Evolutionary conservation across 1,140 invertebrate genomes (phyloP), one percentile per base, ranked within the genome.

Genomic region (Drosophila paulistorum): DNA sequence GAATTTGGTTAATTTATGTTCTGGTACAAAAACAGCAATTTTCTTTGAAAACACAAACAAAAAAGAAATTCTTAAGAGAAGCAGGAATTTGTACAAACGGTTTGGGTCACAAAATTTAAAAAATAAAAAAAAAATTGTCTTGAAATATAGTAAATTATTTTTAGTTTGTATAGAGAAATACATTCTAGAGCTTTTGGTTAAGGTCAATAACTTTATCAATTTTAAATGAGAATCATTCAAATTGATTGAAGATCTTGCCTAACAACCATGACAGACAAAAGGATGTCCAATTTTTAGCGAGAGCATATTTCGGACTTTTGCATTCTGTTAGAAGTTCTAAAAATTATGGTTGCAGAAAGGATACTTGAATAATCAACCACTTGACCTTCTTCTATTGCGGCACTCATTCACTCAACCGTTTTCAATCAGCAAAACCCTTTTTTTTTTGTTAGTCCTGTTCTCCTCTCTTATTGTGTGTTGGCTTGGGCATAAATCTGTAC

Each of bases 361-460:
- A 14, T 11, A 51, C 45, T 51, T 23, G 17, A 51, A 51, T 51
- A 51, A 51, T 51, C 45, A 51, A 23, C 45, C 45, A 51, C 45
- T 51, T 23, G 45, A 51, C 45, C 45, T 51, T 51, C 45, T 51
- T 23, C 45, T 51, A 51, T 51, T 51, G 45, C 45, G 17, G 45
- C 45, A 51, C 45, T 51, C 45, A 51, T 51, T 51, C 45, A 51
- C 45, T 51, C 45, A 51, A 51, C 45, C 45, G 45, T 51, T 51
- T 51, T 51, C 45, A 51, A 51, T 51, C 45, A 51, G 45, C 45
- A 48, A 48, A 51, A 51, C 14, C 45, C 45, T n/a, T 51, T 51
- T 51, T 51, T 51, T 51, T 51, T 51, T 11, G 35, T 51, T 20
- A 6, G 1, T 51, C 26, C 26, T 20, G n/a, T 9, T 51, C 45